Evolutionary conservation across 2,888 invertebrate genomes (phyloP).

Genomic region (Caenorhabditis sp.): DNA sequence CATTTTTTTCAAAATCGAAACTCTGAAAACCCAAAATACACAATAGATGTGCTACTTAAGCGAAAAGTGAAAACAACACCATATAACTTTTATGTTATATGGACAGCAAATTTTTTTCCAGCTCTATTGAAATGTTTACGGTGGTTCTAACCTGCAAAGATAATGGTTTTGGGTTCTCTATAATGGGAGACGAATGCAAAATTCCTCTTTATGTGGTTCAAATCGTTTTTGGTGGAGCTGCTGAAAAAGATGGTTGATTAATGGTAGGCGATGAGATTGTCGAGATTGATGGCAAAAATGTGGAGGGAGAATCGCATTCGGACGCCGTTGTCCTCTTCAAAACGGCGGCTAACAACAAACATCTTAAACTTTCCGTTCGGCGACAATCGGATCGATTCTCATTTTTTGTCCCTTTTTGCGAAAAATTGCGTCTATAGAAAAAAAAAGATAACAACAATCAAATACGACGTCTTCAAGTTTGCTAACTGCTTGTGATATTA

Average conservation of each 20-base stretch:
- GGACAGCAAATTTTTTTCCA: no score
- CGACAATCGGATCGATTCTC: no score
- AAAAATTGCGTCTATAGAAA: no score
- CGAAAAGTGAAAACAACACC: no score
- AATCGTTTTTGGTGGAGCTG: slow-evolving; percentile 94
- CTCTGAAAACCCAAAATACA: no score
- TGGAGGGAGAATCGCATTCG: slow-evolving; percentile 84
- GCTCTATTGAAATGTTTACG: slow-evolving; percentile 78
- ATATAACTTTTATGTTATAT: no score
- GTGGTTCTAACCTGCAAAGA: slow-evolving; percentile 88
- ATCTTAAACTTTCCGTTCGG: slow-evolving; percentile 83
- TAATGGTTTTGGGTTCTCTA: slow-evolving; percentile 95
- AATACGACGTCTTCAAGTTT: no score
- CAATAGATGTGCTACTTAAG: no score
- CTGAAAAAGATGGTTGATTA: slow-evolving; percentile 87
- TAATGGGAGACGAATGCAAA: slow-evolving; percentile 84
- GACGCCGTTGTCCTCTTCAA: slow-evolving; percentile 92
- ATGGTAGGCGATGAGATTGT: slow-evolving; percentile 85
- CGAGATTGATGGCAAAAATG: slow-evolving; percentile 83
- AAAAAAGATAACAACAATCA: no score
- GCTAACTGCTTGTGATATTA: no score
- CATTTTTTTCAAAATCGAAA: no score
- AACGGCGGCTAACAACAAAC: slow-evolving; percentile 84
- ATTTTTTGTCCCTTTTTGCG: no score
- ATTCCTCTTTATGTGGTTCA: slow-evolving; percentile 86